A percentile compares a stretch with the other conserved stretches of the same genome.
Conservation (phyloP, 2,113 vertebrate genomes). For the Etheostoma spectabile region DNA sequence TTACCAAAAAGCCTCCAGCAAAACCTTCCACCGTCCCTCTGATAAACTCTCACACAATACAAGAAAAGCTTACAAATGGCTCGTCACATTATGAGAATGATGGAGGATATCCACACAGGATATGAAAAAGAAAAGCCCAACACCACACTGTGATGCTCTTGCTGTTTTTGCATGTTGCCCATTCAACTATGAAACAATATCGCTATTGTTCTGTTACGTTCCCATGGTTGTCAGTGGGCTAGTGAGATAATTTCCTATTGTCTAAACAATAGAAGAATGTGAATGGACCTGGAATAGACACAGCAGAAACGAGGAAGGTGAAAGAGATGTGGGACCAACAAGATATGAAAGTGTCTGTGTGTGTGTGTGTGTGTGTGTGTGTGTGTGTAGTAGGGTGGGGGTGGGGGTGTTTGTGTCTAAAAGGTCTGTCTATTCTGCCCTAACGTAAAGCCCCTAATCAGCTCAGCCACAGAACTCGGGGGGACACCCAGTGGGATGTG, state of each 20-base stretch:
- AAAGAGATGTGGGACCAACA: slow-evolving; percentile 38
- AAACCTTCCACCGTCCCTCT: slow-evolving; percentile 16
- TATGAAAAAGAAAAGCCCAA: slow-evolving; percentile 21
- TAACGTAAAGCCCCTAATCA: slow-evolving; percentile 67
- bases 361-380: too few relatives aligned
- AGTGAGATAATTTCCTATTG: slow-evolving; percentile 77
- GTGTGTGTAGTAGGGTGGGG: neutral
- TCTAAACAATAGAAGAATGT: slow-evolving; percentile 73
- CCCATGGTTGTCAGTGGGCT: slow-evolving; percentile 60
- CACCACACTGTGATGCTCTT: slow-evolving; percentile 24
- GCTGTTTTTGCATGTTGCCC: slow-evolving; percentile 24
- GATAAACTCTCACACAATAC: slow-evolving; percentile 3
- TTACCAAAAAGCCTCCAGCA: neutral
- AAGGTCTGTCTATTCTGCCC: slow-evolving; percentile 15
- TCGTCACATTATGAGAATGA: slow-evolving; percentile 11
- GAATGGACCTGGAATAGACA: slow-evolving; percentile 53
- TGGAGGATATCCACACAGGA: slow-evolving; percentile 57
- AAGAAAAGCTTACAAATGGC: slow-evolving; percentile 31
- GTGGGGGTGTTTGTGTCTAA: neutral
- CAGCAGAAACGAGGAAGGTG: slow-evolving; percentile 40
- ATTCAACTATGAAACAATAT: slow-evolving; percentile 69
- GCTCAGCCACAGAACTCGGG: slow-evolving; percentile 44
- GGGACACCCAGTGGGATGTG: slow-evolving; percentile 25
- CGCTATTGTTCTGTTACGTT: slow-evolving; percentile 68
- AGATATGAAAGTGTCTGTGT: slow-evolving; percentile 5